phyloP scores from a whole-genome alignment of 1,140 invertebrate species.

The Drosophila littoralis region DNA sequence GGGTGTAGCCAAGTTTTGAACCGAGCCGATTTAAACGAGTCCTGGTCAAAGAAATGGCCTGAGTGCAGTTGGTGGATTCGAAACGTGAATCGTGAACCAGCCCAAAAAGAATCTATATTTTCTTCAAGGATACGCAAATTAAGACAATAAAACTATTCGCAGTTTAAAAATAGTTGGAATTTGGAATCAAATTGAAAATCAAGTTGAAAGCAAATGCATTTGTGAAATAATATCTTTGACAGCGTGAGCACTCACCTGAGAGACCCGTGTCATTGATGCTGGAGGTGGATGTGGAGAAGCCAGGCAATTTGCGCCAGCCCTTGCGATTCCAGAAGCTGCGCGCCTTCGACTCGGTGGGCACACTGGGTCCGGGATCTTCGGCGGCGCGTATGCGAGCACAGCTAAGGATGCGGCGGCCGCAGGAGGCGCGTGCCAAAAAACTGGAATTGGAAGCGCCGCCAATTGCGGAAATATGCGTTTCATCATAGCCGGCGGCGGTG shows the following conservation, averaged over 20 bases:
- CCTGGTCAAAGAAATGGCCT: no score
- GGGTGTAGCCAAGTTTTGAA: no score
- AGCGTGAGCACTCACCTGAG: slow-evolving; percentile 85
- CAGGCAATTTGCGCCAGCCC: slow-evolving; percentile 91
- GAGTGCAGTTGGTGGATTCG: no score
- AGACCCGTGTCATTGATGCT: slow-evolving; percentile 88
- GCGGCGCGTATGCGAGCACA: slow-evolving; percentile 77
- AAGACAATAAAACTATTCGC: no score
- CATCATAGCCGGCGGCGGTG: slow-evolving; percentile 47
- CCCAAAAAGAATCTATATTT: no score
- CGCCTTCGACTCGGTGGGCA: slow-evolving; percentile 75
- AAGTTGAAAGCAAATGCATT: neutral
- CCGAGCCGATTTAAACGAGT: no score
- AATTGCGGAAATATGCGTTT: slow-evolving; percentile 19
- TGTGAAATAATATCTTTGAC: neutral
- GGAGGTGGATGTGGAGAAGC: slow-evolving; percentile 87
- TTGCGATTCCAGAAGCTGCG: slow-evolving; percentile 89
- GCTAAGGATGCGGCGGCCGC: slow-evolving; percentile 69
- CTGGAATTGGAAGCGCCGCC: slow-evolving; percentile 19
- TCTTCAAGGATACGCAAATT: no score
- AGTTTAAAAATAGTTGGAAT: no score
- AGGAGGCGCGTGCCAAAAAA: slow-evolving; percentile 74
- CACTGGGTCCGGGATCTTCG: slow-evolving; percentile 76
- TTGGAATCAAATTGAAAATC: no score
- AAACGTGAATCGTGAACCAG: no score